A percentile compares a stretch with the other conserved stretches of the same genome.
Conservation (phyloP, 35 echinoderm and acorn worm genomes). For the Chiridota heheva region DNA sequence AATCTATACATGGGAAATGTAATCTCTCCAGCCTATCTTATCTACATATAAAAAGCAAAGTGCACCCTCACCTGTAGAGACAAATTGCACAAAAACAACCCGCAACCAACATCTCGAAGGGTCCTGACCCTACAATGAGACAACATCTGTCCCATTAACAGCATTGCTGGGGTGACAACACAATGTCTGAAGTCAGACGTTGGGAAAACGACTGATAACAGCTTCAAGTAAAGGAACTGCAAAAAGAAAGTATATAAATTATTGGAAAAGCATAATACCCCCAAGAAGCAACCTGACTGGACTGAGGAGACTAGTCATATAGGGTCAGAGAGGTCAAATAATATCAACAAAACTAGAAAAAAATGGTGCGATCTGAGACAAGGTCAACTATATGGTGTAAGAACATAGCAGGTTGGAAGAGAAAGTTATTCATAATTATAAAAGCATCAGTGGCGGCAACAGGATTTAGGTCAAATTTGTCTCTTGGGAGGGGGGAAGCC, state of each 20-base stretch:
- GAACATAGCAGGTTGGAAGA: no score
- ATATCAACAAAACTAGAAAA: not conserved
- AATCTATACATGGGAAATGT: no score
- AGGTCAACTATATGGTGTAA: no score
- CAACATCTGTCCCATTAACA: conserved; percentile 87
- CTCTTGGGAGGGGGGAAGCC: no score
- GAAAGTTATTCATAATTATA: no score
- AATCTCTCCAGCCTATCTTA: no score
- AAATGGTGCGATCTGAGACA: no score
- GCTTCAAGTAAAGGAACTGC: conserved; percentile 84
- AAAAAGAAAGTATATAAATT: conserved; percentile 21
- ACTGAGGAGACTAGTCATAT: not conserved
- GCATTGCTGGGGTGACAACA: conserved; percentile 80
- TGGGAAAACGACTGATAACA: conserved; percentile 82
- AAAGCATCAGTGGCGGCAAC: no score
- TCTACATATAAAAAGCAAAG: no score
- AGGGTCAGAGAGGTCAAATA: not conserved
- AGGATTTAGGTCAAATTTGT: no score
- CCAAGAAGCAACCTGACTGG: not conserved
- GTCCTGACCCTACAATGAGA: conserved; percentile 65
- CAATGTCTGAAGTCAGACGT: conserved; percentile 95
- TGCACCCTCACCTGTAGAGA: conserved; percentile 75
- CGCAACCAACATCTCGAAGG: conserved; percentile 60
- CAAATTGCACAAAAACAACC: conserved; percentile 89
- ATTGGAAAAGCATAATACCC: no score